A percentile compares a stretch with the other conserved stretches of the same genome.
These are phyloP conservation scores for Allobates femoralis DNA, from an alignment of 2,797 vertebrate species.

Conservation along the genomic window DNA sequence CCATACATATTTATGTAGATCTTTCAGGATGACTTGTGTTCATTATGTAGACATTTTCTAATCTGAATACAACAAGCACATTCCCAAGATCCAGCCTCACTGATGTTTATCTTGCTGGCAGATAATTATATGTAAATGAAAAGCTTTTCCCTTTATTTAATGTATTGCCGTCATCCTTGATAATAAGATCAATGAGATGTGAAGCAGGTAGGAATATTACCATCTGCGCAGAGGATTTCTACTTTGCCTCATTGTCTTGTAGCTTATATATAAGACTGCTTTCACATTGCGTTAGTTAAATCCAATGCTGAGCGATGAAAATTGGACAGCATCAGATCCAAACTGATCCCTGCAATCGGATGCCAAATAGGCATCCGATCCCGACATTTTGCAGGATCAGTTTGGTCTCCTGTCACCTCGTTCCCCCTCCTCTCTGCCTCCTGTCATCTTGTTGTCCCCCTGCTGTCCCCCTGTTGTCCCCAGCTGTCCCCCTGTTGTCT, in stretches of 20 bases:
- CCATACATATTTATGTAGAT: conserved; percentile 41
- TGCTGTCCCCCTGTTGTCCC: no score
- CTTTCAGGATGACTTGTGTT: conserved; percentile 22
- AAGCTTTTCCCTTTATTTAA: conserved; percentile 35
- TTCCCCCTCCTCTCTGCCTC: no score
- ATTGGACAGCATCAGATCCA: no score
- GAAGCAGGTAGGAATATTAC: conserved; percentile 26
- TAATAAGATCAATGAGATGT: conserved; percentile 36
- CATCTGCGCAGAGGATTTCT: not conserved
- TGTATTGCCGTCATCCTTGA: conserved; percentile 9
- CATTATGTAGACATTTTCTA: conserved; percentile 35
- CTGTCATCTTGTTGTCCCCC: no score
- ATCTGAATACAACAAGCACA: conserved; percentile 17
- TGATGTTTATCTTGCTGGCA: conserved; percentile 24
- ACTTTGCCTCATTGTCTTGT: not conserved
- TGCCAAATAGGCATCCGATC: no score
- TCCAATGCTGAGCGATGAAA: no score
- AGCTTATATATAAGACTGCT: not conserved
- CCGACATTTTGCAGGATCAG: no score
- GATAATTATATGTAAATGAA: conserved; percentile 38
- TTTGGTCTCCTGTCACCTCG: no score
- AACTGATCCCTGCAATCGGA: no score
- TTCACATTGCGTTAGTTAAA: no score
- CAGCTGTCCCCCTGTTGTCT: no score
- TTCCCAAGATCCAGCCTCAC: not conserved